phyloP scores from a whole-genome alignment of 2,888 invertebrate genomes.

The Nephrotoma appendiculata region DNA sequence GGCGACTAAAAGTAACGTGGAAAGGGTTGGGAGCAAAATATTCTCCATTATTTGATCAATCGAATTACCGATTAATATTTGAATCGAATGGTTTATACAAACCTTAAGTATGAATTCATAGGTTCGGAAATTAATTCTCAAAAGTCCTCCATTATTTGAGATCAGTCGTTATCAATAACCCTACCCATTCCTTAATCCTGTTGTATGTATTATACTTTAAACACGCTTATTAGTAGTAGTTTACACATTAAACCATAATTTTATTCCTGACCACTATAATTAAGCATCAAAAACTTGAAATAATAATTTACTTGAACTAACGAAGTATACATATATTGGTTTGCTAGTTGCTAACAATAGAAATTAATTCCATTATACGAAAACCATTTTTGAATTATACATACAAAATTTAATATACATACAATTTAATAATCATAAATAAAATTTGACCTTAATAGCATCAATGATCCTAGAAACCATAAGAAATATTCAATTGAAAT shows the following conservation, averaged over 20 bases:
- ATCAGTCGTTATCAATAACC: too few species aligned
- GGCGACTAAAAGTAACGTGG: too few species aligned
- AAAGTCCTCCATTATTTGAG: too few species aligned
- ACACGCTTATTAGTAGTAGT: not conserved
- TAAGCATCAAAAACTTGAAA: not conserved
- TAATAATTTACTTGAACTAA: not conserved
- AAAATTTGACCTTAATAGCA: not conserved
- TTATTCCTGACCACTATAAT: not conserved
- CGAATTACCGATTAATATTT: too few species aligned
- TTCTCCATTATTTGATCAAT: too few species aligned
- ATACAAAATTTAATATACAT: not conserved
- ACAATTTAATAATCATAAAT: not conserved
- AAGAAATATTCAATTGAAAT: not conserved
- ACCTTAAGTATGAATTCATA: too few species aligned
- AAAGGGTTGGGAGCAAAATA: too few species aligned
- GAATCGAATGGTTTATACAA: too few species aligned
- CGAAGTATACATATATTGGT: not conserved
- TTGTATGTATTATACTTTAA: too few species aligned
- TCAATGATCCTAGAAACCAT: not conserved
- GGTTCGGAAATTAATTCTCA: too few species aligned
- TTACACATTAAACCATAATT: not conserved
- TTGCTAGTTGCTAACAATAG: not conserved
- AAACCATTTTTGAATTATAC: not conserved
- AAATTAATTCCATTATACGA: not conserved
- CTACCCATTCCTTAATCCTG: too few species aligned